Base-by-base conservation (phyloP, 2,888 invertebrate species). In the Cheilosia soror region DNA sequence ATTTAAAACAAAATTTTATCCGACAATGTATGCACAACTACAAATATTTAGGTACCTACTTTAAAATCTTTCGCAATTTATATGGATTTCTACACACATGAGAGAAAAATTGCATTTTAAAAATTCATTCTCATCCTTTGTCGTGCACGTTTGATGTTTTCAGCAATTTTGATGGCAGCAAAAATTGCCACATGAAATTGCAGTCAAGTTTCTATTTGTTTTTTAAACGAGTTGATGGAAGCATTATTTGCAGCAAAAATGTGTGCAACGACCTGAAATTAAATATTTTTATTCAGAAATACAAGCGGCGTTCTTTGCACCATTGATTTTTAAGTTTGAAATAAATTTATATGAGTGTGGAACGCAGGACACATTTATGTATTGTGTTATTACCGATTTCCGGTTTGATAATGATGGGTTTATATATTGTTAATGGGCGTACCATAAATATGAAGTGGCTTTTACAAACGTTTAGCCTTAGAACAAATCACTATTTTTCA, bases 91-190 rank as follows among this genome's bases (percentile, higher is more conserved):
- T 29, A 68, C 68, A 68, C 69, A 71, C 40, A 63, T 6, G 27
- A 37, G 49, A 31, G 47, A 7, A 7, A 78, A 78, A 79, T 58
- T 79, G 58, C 63, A 65, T 79, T 79, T 79, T 79, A 71, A 79
- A 79, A 72, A 71, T 79, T 58, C 49, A 79, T 72, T 5, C 47
- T 1, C 4, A 15, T n/a, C 20, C 20, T 47, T 47, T 15, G 20
- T 20, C 15, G 20, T 15, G 15, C 15, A 47, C 7, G 9, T 47
- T 47, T 47, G 47, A 47, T 44, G 44, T 13, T 42, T 42, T 42
- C 42, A 44, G 15, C 44, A 15, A 5, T 15, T 15, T 15, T 15
- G 15, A 6, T 20, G 6, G 15, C 15, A 44, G 44, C 13, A 13
- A 42, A n/a, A 42, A 13, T 42, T 42, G n/a, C n/a, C 0, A 13